Base-by-base conservation (phyloP, 1,140 invertebrate genomes). In the Ceratina japonica region DNA sequence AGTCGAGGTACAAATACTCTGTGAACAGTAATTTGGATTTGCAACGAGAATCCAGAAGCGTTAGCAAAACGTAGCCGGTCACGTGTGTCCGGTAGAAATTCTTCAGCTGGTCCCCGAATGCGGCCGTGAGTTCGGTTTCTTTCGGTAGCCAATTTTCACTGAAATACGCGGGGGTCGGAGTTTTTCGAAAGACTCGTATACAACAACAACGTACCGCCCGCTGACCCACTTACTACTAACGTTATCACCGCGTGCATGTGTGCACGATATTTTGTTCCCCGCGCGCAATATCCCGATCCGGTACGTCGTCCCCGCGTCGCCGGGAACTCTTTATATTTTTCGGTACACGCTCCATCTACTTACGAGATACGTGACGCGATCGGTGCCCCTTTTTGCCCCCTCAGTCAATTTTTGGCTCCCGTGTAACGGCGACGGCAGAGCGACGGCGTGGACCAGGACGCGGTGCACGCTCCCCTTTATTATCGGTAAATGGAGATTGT, bases 281-380 rank as follows among this genome's bases (percentile, higher is more conserved):
- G 7, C 16, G 56, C 56, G 5, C 37, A 24, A 52, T 61, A 61
- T 59, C 31, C 15, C 15, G 18, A n/a, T 51, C 44, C 5, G 37
- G 37, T 37, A 37, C 27, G 22, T 18, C n/a, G n/a, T n/a, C n/a
- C n/a, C 24, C 27, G 18, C 20, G 37, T 22, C 16, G 31, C 16
- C 27, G 31, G 20, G n/a, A 16, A 62, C n/a, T 24, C 13, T 10
- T 66, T 52, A 3, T 27, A 24, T 37, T 58, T 54, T 18, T 13
- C 15, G 0, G 4, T 24, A 16, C 18, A 0, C 24, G 49, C 49
- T 59, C 15, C 52, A 27, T 49, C 22, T 49, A 54, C 27, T 71
- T 72, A 62, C 31, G 58, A 62, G 52, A 52, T 70, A 71, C 73
- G 65, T 70, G 70, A 75, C 75, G 72, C 37, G 37, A 70, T 65